Conservation (phyloP, 2,888 invertebrate genomes). For the Anaspis maculata region DNA sequence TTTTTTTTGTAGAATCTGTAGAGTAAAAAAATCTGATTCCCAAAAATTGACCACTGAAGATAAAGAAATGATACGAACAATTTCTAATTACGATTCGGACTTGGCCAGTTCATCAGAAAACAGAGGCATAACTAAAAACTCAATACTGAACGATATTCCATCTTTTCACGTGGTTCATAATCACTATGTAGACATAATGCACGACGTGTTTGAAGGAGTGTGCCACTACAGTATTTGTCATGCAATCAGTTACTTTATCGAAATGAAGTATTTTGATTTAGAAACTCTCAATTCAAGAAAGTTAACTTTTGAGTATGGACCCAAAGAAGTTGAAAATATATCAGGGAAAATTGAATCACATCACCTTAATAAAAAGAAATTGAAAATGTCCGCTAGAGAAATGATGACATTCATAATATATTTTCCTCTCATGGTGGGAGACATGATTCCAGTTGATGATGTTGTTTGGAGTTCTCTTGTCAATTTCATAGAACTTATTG, state of each 20-base stretch:
- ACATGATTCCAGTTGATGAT: conserved; percentile 21
- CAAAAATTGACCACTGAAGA: conserved; percentile 11
- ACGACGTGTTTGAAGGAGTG: conserved; percentile 13
- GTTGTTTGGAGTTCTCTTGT: conserved; percentile 20
- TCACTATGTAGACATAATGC: conserved; percentile 15
- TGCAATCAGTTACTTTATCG: conserved; percentile 16
- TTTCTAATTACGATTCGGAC: conserved; percentile 16
- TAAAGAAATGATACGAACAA: conserved; percentile 11
- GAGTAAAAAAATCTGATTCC: conserved; percentile 7
- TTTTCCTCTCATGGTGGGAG: conserved; percentile 22
- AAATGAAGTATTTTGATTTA: conserved; percentile 17
- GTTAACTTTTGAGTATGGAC: conserved; percentile 21
- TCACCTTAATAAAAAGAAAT: conserved; percentile 12
- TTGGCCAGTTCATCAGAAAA: conserved; percentile 3
- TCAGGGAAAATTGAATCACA: conserved; percentile 13
- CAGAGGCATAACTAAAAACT: conserved; percentile 13
- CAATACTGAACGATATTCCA: conserved; percentile 17
- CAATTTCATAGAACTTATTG: conserved; percentile 21
- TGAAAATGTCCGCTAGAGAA: conserved; percentile 22
- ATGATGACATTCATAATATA: conserved; percentile 21
- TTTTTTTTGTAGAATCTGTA: conserved; percentile 18
- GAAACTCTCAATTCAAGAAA: conserved; percentile 19
- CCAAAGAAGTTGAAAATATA: conserved; percentile 18
- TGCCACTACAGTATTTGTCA: conserved; percentile 18
- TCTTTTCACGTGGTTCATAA: conserved; percentile 20